Evolutionary conservation across 1,140 invertebrate species (phyloP).

Genomic region (Coelopa frigida): DNA sequence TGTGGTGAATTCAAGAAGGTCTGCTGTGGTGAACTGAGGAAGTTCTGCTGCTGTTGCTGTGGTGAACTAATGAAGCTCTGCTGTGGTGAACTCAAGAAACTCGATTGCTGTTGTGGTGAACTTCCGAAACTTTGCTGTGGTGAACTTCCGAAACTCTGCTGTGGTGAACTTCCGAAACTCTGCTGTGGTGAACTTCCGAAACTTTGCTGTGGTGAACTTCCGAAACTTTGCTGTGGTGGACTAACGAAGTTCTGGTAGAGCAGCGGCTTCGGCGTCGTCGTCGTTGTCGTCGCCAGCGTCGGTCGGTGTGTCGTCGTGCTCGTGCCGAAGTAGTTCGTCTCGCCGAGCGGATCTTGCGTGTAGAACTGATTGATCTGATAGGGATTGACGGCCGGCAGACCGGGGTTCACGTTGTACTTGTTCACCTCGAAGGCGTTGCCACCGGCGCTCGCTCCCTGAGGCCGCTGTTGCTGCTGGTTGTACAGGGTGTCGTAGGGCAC

Average conservation of each 20-base stretch:
- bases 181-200: too few species aligned
- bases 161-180: too few species aligned
- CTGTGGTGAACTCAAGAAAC: too few species aligned
- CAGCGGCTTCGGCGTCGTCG: slow-evolving; percentile 44
- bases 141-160: too few species aligned
- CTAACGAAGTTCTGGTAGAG: slow-evolving; percentile 43
- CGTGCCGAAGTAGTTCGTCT: slow-evolving; percentile 22
- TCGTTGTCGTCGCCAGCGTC: too few species aligned
- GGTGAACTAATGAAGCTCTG: too few species aligned
- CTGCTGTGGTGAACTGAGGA: slow-evolving; percentile 12
- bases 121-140: slow-evolving; percentile 42
- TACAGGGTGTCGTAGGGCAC: slow-evolving; percentile 69
- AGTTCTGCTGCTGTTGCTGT: slow-evolving; percentile 12
- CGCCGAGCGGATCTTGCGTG: slow-evolving; percentile 32
- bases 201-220: too few species aligned
- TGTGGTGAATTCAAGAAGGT: slow-evolving; percentile 1
- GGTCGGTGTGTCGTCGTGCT: slow-evolving; percentile 26
- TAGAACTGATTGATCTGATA: slow-evolving; percentile 42
- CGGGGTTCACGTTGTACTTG: slow-evolving; percentile 42
- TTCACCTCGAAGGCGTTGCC: slow-evolving; percentile 34
- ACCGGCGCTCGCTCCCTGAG: slow-evolving; percentile 14
- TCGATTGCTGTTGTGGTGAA: too few species aligned
- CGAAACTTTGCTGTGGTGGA: slow-evolving; percentile 36
- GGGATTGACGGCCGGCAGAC: slow-evolving; percentile 30
- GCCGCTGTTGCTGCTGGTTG: slow-evolving; percentile 45